phyloP scores from a whole-genome alignment of 2,797 vertebrate genomes.

The Bucorvus abyssinicus region DNA sequence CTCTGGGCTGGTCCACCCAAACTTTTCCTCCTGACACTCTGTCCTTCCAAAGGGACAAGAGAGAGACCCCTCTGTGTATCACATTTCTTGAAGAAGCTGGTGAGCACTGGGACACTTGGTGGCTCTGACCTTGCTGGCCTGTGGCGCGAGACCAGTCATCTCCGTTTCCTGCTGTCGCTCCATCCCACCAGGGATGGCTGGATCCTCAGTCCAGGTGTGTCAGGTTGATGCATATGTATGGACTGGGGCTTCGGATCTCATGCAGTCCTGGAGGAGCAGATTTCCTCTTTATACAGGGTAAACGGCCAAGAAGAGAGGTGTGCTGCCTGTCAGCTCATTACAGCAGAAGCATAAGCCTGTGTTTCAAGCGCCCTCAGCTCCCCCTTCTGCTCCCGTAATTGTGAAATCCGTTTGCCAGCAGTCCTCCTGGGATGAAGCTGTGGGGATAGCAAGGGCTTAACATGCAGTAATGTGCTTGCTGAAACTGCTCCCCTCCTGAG shows the following conservation, averaged over 20 bases:
- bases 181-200: accelerated
- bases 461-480: background rate
- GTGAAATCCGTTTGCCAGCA: background rate
- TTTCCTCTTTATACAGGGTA: background rate
- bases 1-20: background rate
- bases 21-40: background rate
- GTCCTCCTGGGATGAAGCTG: background rate
- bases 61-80: background rate
- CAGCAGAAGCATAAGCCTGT: background rate
- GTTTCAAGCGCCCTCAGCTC: background rate
- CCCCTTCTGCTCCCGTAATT: background rate
- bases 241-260: background rate
- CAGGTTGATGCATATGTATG: background rate
- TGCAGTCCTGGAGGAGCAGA: background rate
- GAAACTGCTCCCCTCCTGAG: background rate
- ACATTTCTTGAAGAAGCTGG: background rate
- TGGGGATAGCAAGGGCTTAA: background rate
- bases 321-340: background rate
- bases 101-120: background rate
- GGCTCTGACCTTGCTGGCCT: background rate
- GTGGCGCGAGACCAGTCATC: background rate
- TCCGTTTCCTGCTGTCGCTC: background rate
- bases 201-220: background rate
- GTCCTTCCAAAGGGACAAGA: background rate
- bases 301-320: background rate